Percentiles rank a stretch among this genome's conserved stretches.
phyloP scores from a whole-genome alignment of 2,888 invertebrate species.

The Dorcus hopei region DNA sequence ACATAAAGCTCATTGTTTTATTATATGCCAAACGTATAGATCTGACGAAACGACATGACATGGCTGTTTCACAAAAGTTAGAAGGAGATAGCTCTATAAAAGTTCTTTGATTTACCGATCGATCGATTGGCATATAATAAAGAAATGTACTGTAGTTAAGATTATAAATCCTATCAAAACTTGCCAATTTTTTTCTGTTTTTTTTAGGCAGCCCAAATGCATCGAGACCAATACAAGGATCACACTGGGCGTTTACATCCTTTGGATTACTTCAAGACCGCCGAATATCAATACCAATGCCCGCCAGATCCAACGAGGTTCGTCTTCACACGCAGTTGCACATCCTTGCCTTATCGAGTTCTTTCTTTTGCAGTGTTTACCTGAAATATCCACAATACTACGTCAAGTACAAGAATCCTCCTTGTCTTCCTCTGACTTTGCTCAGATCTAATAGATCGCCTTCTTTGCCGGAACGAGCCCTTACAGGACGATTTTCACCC shows the following conservation, averaged over 20 bases:
- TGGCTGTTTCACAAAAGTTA: too few relatives aligned
- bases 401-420: conserved; percentile 59
- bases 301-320: conserved; percentile 56
- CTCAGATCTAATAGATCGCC: conserved; percentile 55
- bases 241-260: conserved; percentile 58
- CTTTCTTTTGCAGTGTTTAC: conserved; percentile 50
- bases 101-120: too few relatives aligned
- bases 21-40: too few relatives aligned
- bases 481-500: conserved; percentile 57
- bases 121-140: too few relatives aligned
- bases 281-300: conserved; percentile 55
- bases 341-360: not conserved
- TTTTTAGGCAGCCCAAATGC: conserved; percentile 55
- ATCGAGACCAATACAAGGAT: conserved; percentile 62
- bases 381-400: conserved; percentile 57
- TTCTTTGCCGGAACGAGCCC: conserved; percentile 55
- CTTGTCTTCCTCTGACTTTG: conserved; percentile 53
- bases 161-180: not conserved
- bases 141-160: too few relatives aligned
- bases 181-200: not conserved
- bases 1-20: not conserved
- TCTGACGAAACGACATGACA: too few relatives aligned
- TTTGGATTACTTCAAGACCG: conserved; percentile 55
- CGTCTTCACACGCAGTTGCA: not conserved
- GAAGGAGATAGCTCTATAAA: too few relatives aligned